These are phyloP conservation scores for Calameuta filiformis DNA, from an alignment of 2,888 invertebrate genomes.

Conservation along the genomic window DNA sequence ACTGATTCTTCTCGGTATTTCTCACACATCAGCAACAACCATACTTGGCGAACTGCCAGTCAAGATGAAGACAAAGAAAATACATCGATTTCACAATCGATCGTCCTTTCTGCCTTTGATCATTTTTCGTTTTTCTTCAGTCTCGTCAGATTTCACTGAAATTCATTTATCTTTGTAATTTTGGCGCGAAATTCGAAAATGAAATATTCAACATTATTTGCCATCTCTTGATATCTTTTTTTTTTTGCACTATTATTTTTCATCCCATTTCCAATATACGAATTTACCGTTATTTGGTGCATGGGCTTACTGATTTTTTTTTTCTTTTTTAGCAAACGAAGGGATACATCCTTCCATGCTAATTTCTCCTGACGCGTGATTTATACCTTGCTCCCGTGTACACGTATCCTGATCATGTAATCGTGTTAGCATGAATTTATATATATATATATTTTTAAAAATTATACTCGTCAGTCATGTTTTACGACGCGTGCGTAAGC, in stretches of 20 bases:
- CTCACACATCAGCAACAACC: neutral
- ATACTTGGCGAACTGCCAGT: neutral
- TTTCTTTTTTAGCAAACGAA: neutral
- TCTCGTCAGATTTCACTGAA: neutral
- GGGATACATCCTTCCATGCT: neutral
- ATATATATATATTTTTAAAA: neutral
- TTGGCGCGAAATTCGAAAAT: neutral
- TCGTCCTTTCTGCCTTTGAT: neutral
- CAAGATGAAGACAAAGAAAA: neutral
- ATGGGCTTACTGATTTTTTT: neutral
- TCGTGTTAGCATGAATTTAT: neutral
- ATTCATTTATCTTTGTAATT: neutral
- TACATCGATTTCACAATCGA: neutral
- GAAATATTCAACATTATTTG: too few relatives aligned
- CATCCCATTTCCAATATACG: neutral
- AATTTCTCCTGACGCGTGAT: neutral
- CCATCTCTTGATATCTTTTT: too few relatives aligned
- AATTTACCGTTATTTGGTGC: neutral
- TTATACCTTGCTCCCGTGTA: neutral
- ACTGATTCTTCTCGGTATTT: neutral
- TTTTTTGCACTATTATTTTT: neutral
- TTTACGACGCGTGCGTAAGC: slow-evolving; percentile 7
- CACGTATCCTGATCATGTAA: neutral
- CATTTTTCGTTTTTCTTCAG: neutral
- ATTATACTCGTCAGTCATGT: neutral